A percentile compares a stretch with the other conserved stretches of the same genome.
These are phyloP conservation scores for Lonchura striata DNA, from an alignment of 2,113 vertebrate species.

Conservation along the genomic window DNA sequence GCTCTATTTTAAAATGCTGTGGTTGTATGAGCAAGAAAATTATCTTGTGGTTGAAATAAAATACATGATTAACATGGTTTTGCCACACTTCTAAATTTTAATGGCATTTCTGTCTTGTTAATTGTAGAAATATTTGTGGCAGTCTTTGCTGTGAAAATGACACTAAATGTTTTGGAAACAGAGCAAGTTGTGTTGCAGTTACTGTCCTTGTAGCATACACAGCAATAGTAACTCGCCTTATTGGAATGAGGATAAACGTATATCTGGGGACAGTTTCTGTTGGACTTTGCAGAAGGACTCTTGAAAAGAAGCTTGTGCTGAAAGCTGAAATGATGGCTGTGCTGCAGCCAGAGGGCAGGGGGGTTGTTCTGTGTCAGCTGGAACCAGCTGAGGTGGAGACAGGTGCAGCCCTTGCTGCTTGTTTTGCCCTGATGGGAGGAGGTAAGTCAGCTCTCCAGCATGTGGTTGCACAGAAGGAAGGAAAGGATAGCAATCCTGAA, in stretches of 20 bases:
- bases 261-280: background rate
- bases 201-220: background rate
- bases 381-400: background rate
- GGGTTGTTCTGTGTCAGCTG: background rate
- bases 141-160: background rate
- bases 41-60: background rate
- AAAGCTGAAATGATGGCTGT: background rate
- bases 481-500: background rate
- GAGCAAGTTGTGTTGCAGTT: background rate
- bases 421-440: background rate
- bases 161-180: background rate
- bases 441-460: background rate
- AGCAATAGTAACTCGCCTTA: background rate
- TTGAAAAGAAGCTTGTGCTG: background rate
- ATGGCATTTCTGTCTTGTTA: background rate
- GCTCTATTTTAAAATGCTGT: background rate
- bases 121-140: background rate
- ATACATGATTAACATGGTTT: background rate
- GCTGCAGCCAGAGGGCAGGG: background rate
- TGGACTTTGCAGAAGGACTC: background rate
- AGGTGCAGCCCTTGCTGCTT: background rate
- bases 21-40: background rate
- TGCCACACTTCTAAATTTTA: background rate
- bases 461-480: background rate
- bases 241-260: fast-evolving